Percentiles rank a stretch among this genome's conserved stretches.
Conservation (phyloP, 1,140 invertebrate species). For the Chrysomallon squamiferum region DNA sequence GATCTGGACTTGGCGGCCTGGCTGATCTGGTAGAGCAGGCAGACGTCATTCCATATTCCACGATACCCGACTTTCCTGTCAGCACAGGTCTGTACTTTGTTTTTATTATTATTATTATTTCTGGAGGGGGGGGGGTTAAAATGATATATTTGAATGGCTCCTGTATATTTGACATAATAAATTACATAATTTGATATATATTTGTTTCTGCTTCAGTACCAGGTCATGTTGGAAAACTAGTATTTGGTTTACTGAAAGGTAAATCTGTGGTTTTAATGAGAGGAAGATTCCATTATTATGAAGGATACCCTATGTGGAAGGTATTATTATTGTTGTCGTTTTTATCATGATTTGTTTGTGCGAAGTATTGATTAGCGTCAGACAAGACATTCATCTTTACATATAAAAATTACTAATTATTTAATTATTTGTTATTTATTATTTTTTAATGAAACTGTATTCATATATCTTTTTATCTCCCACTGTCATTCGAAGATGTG, state of each 20-base stretch:
- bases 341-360: too few relatives aligned
- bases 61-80: conserved; percentile 88
- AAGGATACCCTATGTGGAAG: conserved; percentile 92
- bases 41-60: conserved; percentile 79
- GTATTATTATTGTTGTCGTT: too few relatives aligned
- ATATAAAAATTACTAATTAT: too few relatives aligned
- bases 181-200: neutral
- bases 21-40: conserved; percentile 78
- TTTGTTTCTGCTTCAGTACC: conserved; percentile 71
- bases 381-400: too few relatives aligned
- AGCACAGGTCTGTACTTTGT: conserved; percentile 69
- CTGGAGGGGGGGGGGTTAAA: neutral
- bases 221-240: conserved; percentile 87
- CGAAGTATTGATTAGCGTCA: too few relatives aligned
- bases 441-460: too few relatives aligned
- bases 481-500: too few relatives aligned
- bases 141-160: too few relatives aligned
- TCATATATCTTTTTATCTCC: too few relatives aligned
- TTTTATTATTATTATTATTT: neutral
- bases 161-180: neutral
- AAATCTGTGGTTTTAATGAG: conserved; percentile 91
- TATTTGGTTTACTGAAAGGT: conserved; percentile 83
- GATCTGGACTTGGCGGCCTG: conserved; percentile 85
- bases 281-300: conserved; percentile 94
- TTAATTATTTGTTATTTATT: too few relatives aligned